phyloP scores from a whole-genome alignment of 2,797 vertebrate genomes.

The Platalea minor region DNA sequence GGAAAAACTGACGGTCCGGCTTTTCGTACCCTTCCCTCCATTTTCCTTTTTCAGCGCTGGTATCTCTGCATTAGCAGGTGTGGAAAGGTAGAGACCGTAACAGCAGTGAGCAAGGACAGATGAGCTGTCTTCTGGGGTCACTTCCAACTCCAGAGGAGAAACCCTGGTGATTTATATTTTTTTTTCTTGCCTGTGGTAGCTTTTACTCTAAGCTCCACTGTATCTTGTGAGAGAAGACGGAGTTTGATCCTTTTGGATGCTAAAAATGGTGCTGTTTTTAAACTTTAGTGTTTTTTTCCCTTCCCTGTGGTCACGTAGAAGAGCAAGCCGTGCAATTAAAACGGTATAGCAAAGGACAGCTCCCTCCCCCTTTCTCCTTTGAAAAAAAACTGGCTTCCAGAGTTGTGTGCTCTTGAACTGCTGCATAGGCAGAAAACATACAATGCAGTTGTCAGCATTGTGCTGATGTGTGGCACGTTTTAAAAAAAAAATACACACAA shows the following conservation, averaged over 20 bases:
- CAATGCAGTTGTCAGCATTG: constrained; percentile 49
- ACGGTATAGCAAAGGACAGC: not conserved
- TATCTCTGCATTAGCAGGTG: not conserved
- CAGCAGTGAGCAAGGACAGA: not conserved
- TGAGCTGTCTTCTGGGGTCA: not conserved
- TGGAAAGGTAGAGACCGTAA: not conserved
- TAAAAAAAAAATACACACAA: not conserved
- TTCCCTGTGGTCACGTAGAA: not conserved
- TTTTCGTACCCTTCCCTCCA: not conserved
- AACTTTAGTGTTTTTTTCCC: not conserved
- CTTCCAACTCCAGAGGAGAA: not conserved
- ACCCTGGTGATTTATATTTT: not conserved
- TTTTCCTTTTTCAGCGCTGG: not conserved
- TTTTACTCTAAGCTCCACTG: not conserved
- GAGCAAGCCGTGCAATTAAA: not conserved
- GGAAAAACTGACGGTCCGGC: not conserved
- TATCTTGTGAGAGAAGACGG: not conserved
- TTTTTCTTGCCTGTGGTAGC: not conserved
- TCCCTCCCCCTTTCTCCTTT: constrained; percentile 43
- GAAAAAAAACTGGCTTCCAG: not conserved
- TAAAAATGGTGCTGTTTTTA: not conserved
- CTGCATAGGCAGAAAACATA: constrained; percentile 60
- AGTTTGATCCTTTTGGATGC: not conserved
- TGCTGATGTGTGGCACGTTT: constrained; percentile 46
- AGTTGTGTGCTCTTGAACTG: constrained; percentile 42